Evolutionary conservation across 2,888 invertebrate genomes (phyloP).

Genomic region (Idaea straminata): DNA sequence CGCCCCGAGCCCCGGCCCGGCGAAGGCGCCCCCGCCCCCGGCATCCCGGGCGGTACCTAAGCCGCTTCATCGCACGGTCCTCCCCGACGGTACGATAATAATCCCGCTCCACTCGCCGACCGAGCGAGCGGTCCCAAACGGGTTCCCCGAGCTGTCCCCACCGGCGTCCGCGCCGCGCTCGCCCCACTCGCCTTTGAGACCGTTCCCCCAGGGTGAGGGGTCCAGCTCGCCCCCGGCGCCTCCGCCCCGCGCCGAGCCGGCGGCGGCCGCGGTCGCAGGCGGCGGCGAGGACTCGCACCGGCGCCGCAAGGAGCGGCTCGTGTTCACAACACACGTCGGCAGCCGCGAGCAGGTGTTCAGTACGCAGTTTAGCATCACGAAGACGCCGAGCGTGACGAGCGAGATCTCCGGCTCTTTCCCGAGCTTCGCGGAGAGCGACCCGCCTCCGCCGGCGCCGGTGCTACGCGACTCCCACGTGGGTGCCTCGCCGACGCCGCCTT

Average conservation of each 20-base stretch:
- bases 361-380: constrained; percentile 82
- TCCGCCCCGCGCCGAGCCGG: constrained; percentile 9
- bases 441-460: constrained; percentile 41
- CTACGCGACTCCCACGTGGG: constrained; percentile 21
- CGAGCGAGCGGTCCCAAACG: constrained; percentile 43
- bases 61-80: constrained; percentile 58
- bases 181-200: constrained; percentile 18
- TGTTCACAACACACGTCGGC: constrained; percentile 85
- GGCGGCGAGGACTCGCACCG: constrained; percentile 31
- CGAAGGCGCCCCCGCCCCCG: constrained; percentile 26
- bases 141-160: constrained; percentile 20
- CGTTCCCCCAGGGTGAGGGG: constrained; percentile 16
- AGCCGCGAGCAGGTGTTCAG: constrained; percentile 85
- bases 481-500: constrained; percentile 13
- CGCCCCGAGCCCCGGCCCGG: constrained; percentile 28
- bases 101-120: constrained; percentile 77
- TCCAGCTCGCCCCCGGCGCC: constrained; percentile 9
- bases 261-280: constrained; percentile 12
- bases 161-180: constrained; percentile 8
- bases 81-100: constrained; percentile 81
- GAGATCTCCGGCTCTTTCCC: constrained; percentile 78
- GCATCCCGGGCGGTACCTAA: constrained; percentile 47
- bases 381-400: constrained; percentile 82
- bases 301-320: constrained; percentile 67
- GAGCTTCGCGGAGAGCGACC: constrained; percentile 80